Conservation (phyloP, 2,888 invertebrate species). For the Eristalinus aeneus region DNA sequence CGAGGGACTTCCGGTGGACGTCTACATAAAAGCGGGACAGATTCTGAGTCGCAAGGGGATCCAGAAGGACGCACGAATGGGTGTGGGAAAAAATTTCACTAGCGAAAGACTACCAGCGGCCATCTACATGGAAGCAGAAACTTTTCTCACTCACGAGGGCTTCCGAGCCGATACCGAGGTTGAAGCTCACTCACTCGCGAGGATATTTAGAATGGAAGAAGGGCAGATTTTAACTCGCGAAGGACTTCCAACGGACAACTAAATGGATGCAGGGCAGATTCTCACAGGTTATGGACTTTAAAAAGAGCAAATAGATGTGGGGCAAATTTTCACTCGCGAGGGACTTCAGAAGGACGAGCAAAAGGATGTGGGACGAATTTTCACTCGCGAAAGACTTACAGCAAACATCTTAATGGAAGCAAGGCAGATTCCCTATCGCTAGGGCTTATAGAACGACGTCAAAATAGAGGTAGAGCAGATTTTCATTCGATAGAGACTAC, state of each 20-base stretch:
- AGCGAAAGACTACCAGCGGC: not conserved
- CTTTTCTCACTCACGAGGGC: not conserved
- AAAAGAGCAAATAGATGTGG: not conserved
- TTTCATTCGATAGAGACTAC: not conserved
- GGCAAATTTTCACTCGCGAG: not conserved
- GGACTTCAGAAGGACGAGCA: not conserved
- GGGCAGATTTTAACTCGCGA: not conserved
- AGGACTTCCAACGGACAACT: not conserved
- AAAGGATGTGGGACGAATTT: not conserved
- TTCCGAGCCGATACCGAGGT: not conserved
- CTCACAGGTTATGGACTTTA: not conserved
- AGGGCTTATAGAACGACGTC: not conserved
- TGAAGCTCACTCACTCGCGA: not conserved
- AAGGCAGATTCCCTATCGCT: not conserved
- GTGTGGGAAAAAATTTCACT: not conserved
- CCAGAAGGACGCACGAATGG: not conserved
- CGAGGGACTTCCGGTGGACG: too few species aligned
- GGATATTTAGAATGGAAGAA: not conserved
- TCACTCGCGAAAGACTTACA: not conserved
- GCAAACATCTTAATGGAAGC: not conserved
- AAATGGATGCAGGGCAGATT: not conserved
- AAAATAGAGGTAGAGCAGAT: not conserved
- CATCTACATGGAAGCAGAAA: not conserved
- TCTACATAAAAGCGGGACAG: too few species aligned
- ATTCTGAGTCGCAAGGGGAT: not conserved